Conservation (phyloP, 2,113 vertebrate species). For the Ibidorhyncha struthersii region DNA sequence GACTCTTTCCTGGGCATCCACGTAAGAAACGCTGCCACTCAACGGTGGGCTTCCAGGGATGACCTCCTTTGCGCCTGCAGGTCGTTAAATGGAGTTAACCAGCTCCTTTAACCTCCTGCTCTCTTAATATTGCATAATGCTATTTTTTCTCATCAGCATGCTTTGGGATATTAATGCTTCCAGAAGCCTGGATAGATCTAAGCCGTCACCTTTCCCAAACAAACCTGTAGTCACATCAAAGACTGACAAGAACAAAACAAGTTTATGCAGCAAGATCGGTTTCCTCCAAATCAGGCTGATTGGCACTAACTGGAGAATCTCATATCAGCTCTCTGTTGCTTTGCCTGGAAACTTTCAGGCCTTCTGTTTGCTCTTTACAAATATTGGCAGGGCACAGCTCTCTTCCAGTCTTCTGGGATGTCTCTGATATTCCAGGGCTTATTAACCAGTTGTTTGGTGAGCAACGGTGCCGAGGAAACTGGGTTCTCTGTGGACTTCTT, state of each 20-base stretch:
- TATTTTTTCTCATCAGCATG: not conserved
- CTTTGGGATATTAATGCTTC: slow-evolving; percentile 39
- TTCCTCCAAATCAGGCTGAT: slow-evolving; percentile 15
- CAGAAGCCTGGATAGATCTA: slow-evolving; percentile 47
- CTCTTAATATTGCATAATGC: not conserved
- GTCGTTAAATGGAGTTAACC: not conserved
- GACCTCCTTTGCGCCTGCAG: not conserved
- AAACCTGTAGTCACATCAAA: slow-evolving; percentile 57
- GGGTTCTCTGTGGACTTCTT: not conserved
- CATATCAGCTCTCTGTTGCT: slow-evolving; percentile 21
- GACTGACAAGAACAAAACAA: slow-evolving; percentile 57
- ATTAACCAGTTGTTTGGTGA: slow-evolving; percentile 17
- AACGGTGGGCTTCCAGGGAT: not conserved
- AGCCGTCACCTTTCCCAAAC: slow-evolving; percentile 31
- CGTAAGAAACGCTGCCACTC: not conserved
- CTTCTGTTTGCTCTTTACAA: slow-evolving; percentile 59
- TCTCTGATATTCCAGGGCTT: slow-evolving; percentile 24
- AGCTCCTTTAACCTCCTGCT: slow-evolving; percentile 8
- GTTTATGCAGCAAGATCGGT: not conserved
- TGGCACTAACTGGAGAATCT: slow-evolving; percentile 39
- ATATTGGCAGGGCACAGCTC: slow-evolving; percentile 2
- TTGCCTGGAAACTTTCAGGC: slow-evolving; percentile 40
- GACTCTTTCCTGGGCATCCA: not conserved
- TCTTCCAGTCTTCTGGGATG: slow-evolving; percentile 20
- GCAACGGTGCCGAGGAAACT: not conserved